These are phyloP conservation scores for Pseudomyrmex cubaensis DNA, from an alignment of 1,140 invertebrate genomes.

Conservation along the genomic window DNA sequence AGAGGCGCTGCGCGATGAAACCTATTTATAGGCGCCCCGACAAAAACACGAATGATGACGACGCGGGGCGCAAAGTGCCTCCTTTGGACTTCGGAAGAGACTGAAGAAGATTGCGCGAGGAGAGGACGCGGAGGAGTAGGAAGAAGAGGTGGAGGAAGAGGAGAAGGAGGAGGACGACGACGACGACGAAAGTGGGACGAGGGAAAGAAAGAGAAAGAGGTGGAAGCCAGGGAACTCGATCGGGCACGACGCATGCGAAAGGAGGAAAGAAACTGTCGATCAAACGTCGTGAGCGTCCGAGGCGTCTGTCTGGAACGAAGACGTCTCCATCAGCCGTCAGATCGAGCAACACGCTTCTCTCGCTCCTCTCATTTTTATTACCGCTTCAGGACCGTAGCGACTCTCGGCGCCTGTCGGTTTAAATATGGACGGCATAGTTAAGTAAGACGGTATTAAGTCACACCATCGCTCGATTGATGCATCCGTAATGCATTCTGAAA, in stretches of 20 bases:
- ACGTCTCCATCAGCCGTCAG: constrained; percentile 82
- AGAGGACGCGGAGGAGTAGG: constrained; percentile 1
- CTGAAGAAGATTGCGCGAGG: constrained; percentile 58
- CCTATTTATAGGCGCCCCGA: constrained; percentile 80
- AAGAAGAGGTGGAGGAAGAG: background rate
- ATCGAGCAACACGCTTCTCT: constrained; percentile 70
- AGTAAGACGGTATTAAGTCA: constrained; percentile 45
- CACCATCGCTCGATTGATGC: constrained; percentile 25
- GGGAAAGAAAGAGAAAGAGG: constrained; percentile 27
- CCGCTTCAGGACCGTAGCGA: constrained; percentile 69
- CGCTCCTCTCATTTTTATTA: constrained; percentile 77
- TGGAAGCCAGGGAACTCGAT: constrained; percentile 59
- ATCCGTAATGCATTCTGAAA: constrained; percentile 20
- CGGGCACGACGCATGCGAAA: constrained; percentile 67
- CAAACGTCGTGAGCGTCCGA: constrained; percentile 80
- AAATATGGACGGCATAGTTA: constrained; percentile 30
- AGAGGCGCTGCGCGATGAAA: constrained; percentile 52
- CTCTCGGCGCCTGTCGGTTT: constrained; percentile 19
- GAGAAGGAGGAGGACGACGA: background rate
- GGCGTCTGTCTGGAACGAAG: constrained; percentile 79
- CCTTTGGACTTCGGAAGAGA: constrained; percentile 61
- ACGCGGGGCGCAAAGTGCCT: constrained; percentile 71
- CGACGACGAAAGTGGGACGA: constrained; percentile 55
- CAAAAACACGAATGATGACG: constrained; percentile 79
- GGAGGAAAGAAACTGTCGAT: constrained; percentile 78